Base-by-base conservation (phyloP, 1,140 invertebrate species). In the Drosophila paulistorum region DNA sequence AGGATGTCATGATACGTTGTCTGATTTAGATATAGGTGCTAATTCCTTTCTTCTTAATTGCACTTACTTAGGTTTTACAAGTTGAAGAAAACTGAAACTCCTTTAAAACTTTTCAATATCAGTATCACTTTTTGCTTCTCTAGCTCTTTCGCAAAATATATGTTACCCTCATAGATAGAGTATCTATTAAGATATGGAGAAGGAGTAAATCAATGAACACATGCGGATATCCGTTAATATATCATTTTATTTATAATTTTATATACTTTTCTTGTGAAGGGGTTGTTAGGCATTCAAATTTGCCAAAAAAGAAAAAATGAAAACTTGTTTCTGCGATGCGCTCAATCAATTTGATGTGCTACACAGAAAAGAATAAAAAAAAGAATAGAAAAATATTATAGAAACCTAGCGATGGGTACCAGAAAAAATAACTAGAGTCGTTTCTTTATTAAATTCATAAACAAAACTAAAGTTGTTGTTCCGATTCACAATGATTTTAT, bases 221-320 rank as follows among this genome's bases (percentile, higher is more conserved):
- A 71, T 71, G 58, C 83, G 84, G 84, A 87, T 77, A 73, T 87
- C 84, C 80, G 75, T 68, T 69, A 67, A 79, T 83, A 83, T 69
- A 75, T 89, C 71, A 89, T 59, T 76, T 71, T 81, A 71, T 69
- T 48, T 77, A 74, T 77, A 71, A 76, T 75, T 68, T 80, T 61
- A 37, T 74, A 59, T 65, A 67, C 20, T 69, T 68, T 57, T 59
- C 54, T 48, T 61, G n/a, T 10, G 35, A 76, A 77, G 67, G 74
- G 74, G 63, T 77, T 61, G 76, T 65, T 71, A 51, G 45, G 45
- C 67, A 71, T 66, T 76, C 45, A 26, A 26, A 26, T 2, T 23
- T 23, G 20, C 20, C 20, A 23, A 23, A 23, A 23, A 23, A 23
- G 20, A 51, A 23, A 5, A 48, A 30, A 30, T 7, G 30, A 30